Evolutionary conservation across 2,888 invertebrate genomes (phyloP).

Genomic region (Athalia cordata): DNA sequence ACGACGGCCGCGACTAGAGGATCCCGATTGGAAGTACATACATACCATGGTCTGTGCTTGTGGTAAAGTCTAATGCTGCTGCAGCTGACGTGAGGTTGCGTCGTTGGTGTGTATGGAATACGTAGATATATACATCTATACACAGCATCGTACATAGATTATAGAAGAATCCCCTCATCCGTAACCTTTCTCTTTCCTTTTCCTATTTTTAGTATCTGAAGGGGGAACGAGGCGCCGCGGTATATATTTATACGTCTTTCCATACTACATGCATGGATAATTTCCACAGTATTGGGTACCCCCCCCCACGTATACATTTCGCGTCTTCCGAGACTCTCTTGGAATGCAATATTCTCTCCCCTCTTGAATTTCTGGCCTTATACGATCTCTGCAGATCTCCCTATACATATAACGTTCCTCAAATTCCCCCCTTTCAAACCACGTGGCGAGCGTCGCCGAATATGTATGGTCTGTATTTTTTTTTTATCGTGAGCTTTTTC

Average conservation of each 20-base stretch:
- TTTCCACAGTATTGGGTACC: slow-evolving; percentile 52
- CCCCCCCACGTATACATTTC: not conserved
- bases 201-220: slow-evolving; percentile 27
- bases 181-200: slow-evolving; percentile 40
- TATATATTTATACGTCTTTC: not conserved
- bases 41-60: no score
- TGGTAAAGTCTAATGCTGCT: no score
- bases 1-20: not conserved
- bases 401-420: not conserved
- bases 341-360: slow-evolving; percentile 57
- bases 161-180: slow-evolving; percentile 27
- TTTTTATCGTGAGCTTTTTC: no score
- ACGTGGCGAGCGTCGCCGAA: slow-evolving; percentile 18
- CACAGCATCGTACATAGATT: slow-evolving; percentile 3
- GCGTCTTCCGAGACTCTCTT: slow-evolving; percentile 49
- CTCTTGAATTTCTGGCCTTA: not conserved
- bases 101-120: not conserved
- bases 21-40: no score
- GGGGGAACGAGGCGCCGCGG: not conserved
- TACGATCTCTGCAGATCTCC: slow-evolving; percentile 23
- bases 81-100: no score
- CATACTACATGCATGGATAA: slow-evolving; percentile 46
- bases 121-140: not conserved
- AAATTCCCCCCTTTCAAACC: slow-evolving; percentile 32
- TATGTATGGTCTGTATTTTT: no score